Evolutionary conservation across 2,797 vertebrate genomes (phyloP).

Genomic region (Alectoris magna): DNA sequence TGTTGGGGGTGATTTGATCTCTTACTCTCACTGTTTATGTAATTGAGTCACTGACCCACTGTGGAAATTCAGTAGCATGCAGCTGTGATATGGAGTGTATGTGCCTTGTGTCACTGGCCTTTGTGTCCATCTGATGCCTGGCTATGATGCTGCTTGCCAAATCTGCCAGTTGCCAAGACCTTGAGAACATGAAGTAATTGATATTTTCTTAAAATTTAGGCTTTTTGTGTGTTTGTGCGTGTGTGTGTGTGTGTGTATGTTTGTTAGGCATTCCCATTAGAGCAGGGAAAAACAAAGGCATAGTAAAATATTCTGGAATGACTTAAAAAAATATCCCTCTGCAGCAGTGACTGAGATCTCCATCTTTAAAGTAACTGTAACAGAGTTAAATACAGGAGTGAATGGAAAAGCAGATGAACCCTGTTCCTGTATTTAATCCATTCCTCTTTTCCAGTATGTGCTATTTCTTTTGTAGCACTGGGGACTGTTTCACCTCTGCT

Average conservation of each 20-base stretch:
- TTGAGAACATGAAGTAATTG: not conserved
- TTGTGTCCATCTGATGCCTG: not conserved
- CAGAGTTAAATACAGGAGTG: not conserved
- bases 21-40: constrained; percentile 35
- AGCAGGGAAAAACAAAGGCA: not conserved
- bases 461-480: not conserved
- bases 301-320: constrained; percentile 7
- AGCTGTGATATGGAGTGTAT: constrained; percentile 2
- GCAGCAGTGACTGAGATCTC: not conserved
- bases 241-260: not conserved
- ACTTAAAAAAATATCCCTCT: not conserved
- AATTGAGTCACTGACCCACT: constrained; percentile 42
- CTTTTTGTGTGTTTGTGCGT: not conserved
- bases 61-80: constrained; percentile 39
- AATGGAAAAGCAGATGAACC: constrained; percentile 34
- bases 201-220: not conserved
- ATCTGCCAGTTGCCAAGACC: constrained; percentile 13
- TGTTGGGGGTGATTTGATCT: not conserved
- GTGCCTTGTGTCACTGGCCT: constrained; percentile 46
- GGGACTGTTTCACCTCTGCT: constrained; percentile 15
- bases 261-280: not conserved
- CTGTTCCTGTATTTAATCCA: not conserved
- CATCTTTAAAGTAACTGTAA: constrained; percentile 25
- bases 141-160: constrained; percentile 17
- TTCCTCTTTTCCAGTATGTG: not conserved